Evolutionary conservation across 2,113 vertebrate species (phyloP).

Genomic region (Struthidea cinerea): DNA sequence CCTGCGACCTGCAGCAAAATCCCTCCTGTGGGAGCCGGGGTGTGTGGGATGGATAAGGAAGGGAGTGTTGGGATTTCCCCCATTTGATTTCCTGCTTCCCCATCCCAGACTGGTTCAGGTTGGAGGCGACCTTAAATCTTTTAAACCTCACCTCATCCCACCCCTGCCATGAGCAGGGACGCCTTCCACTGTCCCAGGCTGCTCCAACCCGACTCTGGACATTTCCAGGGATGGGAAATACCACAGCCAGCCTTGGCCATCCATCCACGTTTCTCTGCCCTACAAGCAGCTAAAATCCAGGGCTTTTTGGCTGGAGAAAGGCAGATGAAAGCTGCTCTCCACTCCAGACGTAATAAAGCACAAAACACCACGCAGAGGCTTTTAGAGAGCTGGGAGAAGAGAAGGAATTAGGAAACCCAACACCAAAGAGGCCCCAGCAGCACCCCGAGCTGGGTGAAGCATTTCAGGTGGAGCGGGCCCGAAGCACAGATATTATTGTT

Average conservation of each 20-base stretch:
- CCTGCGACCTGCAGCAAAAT: not conserved
- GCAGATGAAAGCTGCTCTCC: not conserved
- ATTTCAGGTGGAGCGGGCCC: not conserved
- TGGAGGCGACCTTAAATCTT: not conserved
- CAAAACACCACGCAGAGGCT: not conserved
- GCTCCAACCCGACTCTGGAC: not conserved
- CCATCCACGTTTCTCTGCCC: not conserved
- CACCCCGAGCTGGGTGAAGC: not conserved
- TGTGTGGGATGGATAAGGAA: fast-evolving
- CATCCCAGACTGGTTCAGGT: not conserved
- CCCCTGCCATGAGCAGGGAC: not conserved
- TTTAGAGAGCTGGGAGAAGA: not conserved
- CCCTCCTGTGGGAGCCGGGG: fast-evolving
- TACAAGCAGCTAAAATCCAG: not conserved
- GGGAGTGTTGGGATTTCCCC: not conserved
- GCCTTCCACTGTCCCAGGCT: fast-evolving
- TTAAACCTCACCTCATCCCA: not conserved
- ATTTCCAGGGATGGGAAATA: not conserved
- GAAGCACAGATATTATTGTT: not conserved
- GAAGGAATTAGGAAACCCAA: not conserved
- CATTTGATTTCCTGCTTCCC: not conserved
- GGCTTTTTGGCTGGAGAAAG: not conserved
- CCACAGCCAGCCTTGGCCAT: not conserved
- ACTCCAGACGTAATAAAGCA: not conserved
- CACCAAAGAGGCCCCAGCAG: not conserved